Base-by-base conservation (phyloP, 2,888 invertebrate genomes). In the Blera fallax region DNA sequence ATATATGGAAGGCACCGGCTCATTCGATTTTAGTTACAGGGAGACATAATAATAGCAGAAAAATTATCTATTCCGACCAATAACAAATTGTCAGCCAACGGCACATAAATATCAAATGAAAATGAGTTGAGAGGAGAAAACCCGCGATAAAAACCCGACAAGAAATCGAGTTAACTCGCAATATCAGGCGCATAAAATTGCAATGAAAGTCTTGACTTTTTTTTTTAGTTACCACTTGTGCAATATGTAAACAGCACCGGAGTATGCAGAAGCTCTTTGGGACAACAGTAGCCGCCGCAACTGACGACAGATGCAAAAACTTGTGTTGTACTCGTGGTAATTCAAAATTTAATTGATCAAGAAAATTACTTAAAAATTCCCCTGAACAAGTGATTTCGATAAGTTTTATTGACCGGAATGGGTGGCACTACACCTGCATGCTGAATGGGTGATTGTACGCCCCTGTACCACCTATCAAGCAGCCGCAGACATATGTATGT, bases 41-140 rank as follows among this genome's bases (percentile, higher is more conserved):
- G 32, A 67, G 29, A 77, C 70, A 65, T 18, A 67, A 69, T 67
- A 69, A 73, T 73, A 65, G 43, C 27, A 65, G n/a, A 56, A 73
- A 72, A 78, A 78, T 67, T 83, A 78, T 54, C 83, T 83, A 73
- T 83, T 83, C 73, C 56, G 62, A 73, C 73, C 73, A 79, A 78
- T 83, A 83, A 83, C 78, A 83, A 83, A 83, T 73, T 78, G 78
- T 78, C 73, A 78, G 73, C 52, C 24, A 73, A 58, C 54, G 43
- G 24, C 56, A 73, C 48, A 69, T 83, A 73, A 83, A 83, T 73
- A 78, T 78, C 50, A 60, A 77, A 65, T 56, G n/a, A 65, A 73
- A 78, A 67, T 65, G 43, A 52, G 58, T 58, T 52, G 14, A 60
- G 16, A 10, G 45, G 32, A 73, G 27, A 67, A 34, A 78, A 56